Conservation (phyloP, 2,797 vertebrate genomes). For the Coracias cyanogaster region DNA sequence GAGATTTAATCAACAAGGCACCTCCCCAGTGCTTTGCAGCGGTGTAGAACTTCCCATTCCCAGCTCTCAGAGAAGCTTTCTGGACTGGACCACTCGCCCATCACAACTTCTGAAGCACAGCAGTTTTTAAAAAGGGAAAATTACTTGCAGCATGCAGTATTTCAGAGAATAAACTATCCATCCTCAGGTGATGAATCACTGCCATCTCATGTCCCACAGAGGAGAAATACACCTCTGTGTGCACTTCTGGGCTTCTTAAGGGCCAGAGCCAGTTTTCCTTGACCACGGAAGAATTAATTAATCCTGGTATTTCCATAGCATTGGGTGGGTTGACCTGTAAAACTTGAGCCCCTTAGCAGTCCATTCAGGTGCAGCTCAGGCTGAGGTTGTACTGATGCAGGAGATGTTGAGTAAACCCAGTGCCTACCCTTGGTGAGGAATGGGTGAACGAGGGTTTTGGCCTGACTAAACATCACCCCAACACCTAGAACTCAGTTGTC, state of each 20-base stretch:
- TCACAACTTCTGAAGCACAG: not conserved
- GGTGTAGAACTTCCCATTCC: not conserved
- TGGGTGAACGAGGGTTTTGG: rapidly evolving
- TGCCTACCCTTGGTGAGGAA: rapidly evolving
- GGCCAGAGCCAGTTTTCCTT: not conserved
- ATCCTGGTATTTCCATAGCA: not conserved
- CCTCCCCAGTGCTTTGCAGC: not conserved
- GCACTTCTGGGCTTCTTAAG: not conserved
- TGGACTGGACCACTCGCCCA: not conserved
- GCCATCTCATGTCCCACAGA: not conserved
- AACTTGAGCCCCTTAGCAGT: not conserved
- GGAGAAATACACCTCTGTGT: not conserved
- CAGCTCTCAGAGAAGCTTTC: not conserved
- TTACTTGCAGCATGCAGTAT: not conserved
- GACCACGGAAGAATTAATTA: not conserved
- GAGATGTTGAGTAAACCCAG: not conserved
- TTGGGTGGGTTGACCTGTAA: not conserved
- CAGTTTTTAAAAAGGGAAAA: not conserved
- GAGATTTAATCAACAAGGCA: not conserved
- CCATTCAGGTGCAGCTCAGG: not conserved
- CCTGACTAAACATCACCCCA: not conserved
- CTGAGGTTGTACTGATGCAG: not conserved
- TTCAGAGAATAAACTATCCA: not conserved
- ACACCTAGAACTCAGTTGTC: not conserved
- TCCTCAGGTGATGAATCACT: not conserved